These are phyloP conservation scores for Drosophila sucinea DNA, from an alignment of 1,140 invertebrate species.

Conservation along the genomic window DNA sequence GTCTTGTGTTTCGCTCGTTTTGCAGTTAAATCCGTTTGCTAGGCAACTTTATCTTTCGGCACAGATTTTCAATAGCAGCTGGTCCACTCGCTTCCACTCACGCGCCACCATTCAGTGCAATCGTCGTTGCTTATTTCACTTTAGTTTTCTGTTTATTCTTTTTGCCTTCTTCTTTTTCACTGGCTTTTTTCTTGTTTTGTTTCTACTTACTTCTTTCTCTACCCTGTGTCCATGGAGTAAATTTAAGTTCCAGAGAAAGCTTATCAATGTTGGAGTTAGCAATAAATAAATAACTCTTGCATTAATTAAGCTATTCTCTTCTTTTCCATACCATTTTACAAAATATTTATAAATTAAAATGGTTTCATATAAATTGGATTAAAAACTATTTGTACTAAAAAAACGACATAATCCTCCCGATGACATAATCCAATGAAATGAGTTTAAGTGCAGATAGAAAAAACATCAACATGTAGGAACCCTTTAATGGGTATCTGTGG, in stretches of 20 bases:
- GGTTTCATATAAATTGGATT: too few relatives aligned
- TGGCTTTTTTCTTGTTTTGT: constrained; percentile 16
- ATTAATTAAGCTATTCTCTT: too few relatives aligned
- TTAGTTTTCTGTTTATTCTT: constrained; percentile 24
- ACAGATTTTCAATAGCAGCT: constrained; percentile 74
- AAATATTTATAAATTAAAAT: too few relatives aligned
- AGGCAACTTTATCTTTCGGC: constrained; percentile 71
- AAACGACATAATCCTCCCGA: too few relatives aligned
- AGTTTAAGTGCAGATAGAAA: too few relatives aligned
- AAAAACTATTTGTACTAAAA: too few relatives aligned
- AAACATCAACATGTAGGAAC: too few relatives aligned
- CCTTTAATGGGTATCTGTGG: background rate
- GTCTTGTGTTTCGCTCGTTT: constrained; percentile 38
- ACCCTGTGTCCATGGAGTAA: background rate
- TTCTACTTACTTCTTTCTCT: background rate
- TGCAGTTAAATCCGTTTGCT: constrained; percentile 69
- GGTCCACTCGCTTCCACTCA: constrained; percentile 23
- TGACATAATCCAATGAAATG: too few relatives aligned
- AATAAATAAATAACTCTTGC: too few relatives aligned
- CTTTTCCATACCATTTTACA: too few relatives aligned
- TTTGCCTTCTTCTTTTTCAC: constrained; percentile 20
- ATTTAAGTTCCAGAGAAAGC: too few relatives aligned
- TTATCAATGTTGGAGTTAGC: too few relatives aligned
- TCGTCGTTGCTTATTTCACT: constrained; percentile 69
- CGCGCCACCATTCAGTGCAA: constrained; percentile 43